These are phyloP conservation scores for Serripes groenlandicus DNA, from an alignment of 2,888 invertebrate species.

Conservation along the genomic window DNA sequence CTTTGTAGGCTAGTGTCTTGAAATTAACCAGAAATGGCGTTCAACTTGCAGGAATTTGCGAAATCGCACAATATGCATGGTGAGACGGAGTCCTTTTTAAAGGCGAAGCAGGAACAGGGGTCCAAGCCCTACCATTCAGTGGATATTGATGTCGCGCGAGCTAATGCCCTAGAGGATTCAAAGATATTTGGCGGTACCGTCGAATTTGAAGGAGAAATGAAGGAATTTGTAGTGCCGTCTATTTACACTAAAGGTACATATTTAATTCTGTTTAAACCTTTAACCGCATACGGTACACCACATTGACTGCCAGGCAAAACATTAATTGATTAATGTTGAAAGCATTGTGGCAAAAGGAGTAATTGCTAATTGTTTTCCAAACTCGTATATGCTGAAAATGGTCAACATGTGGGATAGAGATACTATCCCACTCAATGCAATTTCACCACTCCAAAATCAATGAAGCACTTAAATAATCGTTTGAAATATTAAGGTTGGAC, in stretches of 20 bases:
- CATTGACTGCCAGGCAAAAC: too few species aligned
- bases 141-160: conserved; percentile 41
- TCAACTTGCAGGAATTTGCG: conserved; percentile 36
- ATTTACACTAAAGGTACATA: conserved; percentile 53
- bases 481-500: too few species aligned
- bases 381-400: too few species aligned
- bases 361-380: too few species aligned
- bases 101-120: conserved; percentile 29
- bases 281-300: too few species aligned
- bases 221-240: conserved; percentile 45
- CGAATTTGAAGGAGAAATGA: conserved; percentile 41
- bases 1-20: not conserved
- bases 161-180: conserved; percentile 20
- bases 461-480: too few species aligned
- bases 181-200: conserved; percentile 32
- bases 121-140: conserved; percentile 31
- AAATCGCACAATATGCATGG: conserved; percentile 44
- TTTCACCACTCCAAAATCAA: too few species aligned
- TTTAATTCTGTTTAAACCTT: too few species aligned
- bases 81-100: conserved; percentile 48
- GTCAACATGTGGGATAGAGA: too few species aligned
- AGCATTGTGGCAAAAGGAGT: too few species aligned
- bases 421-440: too few species aligned
- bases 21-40: conserved; percentile 31
- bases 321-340: too few species aligned